Evolutionary conservation across 2,888 invertebrate species (phyloP), one percentile per base, ranked within the genome.

Genomic region (Stegophylla sp.): DNA sequence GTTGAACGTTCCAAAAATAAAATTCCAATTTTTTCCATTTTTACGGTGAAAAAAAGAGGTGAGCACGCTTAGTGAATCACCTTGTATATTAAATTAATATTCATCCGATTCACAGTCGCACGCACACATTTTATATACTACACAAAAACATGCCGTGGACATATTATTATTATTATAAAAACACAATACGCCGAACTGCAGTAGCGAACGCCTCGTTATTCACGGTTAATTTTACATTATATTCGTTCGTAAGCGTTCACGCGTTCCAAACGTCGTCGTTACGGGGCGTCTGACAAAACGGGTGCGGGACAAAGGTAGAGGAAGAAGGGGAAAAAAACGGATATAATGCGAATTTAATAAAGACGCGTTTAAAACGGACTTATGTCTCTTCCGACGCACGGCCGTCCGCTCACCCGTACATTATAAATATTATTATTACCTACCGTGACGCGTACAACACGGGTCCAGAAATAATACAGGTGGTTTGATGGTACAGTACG

Each of bases 191-290:
- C 45, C n/a, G 53, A 53, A 53, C n/a, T n/a, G n/a, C n/a, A n/a
- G n/a, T 20, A 9, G 66, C 0, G 15, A 56, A 28, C 43, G 28
- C 5, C 74, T 51, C 64, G 48, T 75, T 64, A 23, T 75, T 63
- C 41, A 64, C 64, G 64, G 75, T 64, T 64, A 53, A 75, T 75
- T 75, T 64, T 64, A 23, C 41, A 23, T 64, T 75, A 41, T n/a
- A n/a, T n/a, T n/a, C n/a, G n/a, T 72, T 23, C 56, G 72, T 43
- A 41, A 15, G 34, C 34, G 53, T 51, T 13, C 41, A 41, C 48
- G 12, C 13, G 48, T 64, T 20, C 63, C 51, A 3, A 7, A 7
- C 7, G 15, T 20, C 26, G 63, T 7, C 28, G 63, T 63, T 28
- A 28, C 7, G 28, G 34, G 34, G 34, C 34, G n/a, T 5, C 1